A percentile compares a stretch with the other conserved stretches of the same genome.
Evolutionary conservation across 2,888 invertebrate species (phyloP).

Genomic region (Ectropis crepuscularia): DNA sequence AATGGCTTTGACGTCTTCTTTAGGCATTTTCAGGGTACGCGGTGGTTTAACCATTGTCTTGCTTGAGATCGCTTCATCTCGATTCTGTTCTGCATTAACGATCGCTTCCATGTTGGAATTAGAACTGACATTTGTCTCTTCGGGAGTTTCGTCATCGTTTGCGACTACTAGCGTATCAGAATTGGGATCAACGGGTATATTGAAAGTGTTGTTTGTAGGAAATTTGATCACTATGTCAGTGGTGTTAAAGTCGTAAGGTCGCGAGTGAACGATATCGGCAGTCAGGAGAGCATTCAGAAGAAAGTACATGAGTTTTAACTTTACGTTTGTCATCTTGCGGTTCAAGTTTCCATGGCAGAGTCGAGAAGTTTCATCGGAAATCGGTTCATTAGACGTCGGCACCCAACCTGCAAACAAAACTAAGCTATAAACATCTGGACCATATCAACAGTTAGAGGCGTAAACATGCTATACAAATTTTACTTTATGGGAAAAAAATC

Average conservation of each 20-base stretch:
- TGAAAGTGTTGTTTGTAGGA: slow-evolving; percentile 66
- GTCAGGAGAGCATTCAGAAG: slow-evolving; percentile 70
- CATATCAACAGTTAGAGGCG: too few relatives aligned
- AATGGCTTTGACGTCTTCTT: slow-evolving; percentile 58
- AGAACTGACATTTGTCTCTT: slow-evolving; percentile 66
- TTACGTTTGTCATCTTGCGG: slow-evolving; percentile 76
- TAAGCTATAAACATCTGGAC: slow-evolving; percentile 34
- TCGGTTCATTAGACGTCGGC: slow-evolving; percentile 44
- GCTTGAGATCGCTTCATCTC: slow-evolving; percentile 69
- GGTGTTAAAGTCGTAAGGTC: slow-evolving; percentile 60
- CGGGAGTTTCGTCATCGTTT: slow-evolving; percentile 60
- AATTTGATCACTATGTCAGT: slow-evolving; percentile 63
- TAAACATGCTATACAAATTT: too few relatives aligned
- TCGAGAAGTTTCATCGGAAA: slow-evolving; percentile 37
- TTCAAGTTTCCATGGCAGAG: slow-evolving; percentile 56
- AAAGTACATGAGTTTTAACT: slow-evolving; percentile 79
- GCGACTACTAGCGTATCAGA: slow-evolving; percentile 77
- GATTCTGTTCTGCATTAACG: slow-evolving; percentile 71
- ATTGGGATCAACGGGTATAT: slow-evolving; percentile 71
- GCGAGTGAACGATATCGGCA: slow-evolving; percentile 69
- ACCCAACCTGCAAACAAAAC: slow-evolving; percentile 58
- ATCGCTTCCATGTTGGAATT: slow-evolving; percentile 71
- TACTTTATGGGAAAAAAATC: too few relatives aligned
- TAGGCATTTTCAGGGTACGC: slow-evolving; percentile 52
- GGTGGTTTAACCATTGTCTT: slow-evolving; percentile 58